Base-by-base conservation (phyloP, 2,113 vertebrate genomes). In the Leiothrix lutea region DNA sequence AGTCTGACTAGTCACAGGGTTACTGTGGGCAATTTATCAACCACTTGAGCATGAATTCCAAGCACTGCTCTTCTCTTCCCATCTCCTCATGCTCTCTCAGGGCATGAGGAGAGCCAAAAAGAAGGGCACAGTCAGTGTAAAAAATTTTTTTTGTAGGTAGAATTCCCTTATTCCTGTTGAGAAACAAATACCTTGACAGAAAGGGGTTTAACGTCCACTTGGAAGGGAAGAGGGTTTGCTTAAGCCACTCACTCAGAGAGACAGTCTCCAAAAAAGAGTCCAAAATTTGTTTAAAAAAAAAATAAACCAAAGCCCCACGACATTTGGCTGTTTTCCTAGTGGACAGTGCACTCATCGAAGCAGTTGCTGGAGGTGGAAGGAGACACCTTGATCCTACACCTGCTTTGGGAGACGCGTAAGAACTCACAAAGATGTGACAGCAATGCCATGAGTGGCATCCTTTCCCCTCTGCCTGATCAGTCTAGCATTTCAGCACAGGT, bases 11-110 rank as follows among this genome's bases (percentile, higher is more conserved):
- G 92, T 94, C 95, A 94, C 40, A 72, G 88, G 80, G 53, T 71
- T 75, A 72, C 72, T 62, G 67, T 45, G 71, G 54, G 71, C 66
- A 92, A 95, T 96, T 93, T 89, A 89, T 93, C 93, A 96, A 60
- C 58, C 80, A 88, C 64, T 79, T 80, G 71, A 93, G 90, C 92
- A 38, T 87, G 69, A 90, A 91, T 85, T 84, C 60, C 24, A 85
- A 85, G 31, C 12, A 29, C 47, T 29, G 79, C 36, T 91, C 50
- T 62, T 92, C 60, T 78, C 57, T 65, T 92, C 29, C 78, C 72
- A 54, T 66, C 42, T 70, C 62, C 72, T 69, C 16, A 48, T 2
- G 1, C 14, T 88, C 36, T 56, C 77, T 86, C 3, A 2, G 51
- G 64, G 26, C 66, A 87, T 5, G 10, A 65, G 47, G 14, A 2